phyloP scores from a whole-genome alignment of 53 echinoderm and acorn worm species.

The Astropecten irregularis region DNA sequence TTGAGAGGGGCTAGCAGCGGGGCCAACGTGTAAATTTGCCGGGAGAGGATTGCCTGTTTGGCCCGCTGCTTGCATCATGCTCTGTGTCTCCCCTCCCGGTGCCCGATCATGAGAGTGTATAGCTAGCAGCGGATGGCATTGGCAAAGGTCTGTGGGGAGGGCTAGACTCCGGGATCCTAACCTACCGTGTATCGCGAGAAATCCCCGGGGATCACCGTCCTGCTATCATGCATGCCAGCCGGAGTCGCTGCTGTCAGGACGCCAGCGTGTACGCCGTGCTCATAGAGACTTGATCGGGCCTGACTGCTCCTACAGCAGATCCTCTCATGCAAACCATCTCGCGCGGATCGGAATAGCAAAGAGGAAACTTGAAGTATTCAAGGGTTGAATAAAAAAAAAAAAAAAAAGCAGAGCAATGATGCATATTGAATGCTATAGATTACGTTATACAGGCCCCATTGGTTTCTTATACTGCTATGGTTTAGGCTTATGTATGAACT shows the following conservation, averaged over 20 bases:
- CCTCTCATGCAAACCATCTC: too few relatives aligned
- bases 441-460: constrained; percentile 53
- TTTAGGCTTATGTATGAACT: neutral
- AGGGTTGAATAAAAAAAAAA: too few relatives aligned
- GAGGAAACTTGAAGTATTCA: neutral
- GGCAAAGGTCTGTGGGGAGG: neutral
- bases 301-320: too few relatives aligned
- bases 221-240: constrained; percentile 1
- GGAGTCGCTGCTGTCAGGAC: too few relatives aligned
- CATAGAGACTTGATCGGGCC: too few relatives aligned
- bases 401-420: too few relatives aligned
- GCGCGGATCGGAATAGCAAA: neutral
- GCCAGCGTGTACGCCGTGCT: too few relatives aligned
- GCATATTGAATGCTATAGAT: constrained; percentile 44
- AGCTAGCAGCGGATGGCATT: neutral
- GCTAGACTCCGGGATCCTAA: neutral
- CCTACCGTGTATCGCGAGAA: neutral
- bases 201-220: neutral
- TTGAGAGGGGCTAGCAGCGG: neutral
- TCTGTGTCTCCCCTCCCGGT: neutral
- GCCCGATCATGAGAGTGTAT: neutral
- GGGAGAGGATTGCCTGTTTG: constrained; percentile 20
- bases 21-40: constrained; percentile 30
- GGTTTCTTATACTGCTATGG: constrained; percentile 22
- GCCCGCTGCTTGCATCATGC: constrained; percentile 13